These are phyloP conservation scores for Sinonovacula constricta DNA, from an alignment of 1,140 invertebrate species.

Conservation along the genomic window DNA sequence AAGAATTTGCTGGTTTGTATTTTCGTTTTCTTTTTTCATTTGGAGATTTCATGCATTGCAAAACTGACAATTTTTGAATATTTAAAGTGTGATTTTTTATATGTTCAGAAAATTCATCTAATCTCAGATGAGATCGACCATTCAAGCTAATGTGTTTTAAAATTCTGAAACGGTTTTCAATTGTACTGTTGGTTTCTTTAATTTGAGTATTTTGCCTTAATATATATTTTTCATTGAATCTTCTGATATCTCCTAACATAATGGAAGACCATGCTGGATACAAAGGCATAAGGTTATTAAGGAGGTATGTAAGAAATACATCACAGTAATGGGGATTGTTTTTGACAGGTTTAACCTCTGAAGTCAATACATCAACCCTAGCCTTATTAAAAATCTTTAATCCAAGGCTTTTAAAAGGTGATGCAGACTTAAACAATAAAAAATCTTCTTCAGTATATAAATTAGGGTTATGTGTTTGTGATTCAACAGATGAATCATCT, in stretches of 20 bases:
- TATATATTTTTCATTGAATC: neutral
- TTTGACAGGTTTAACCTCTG: neutral
- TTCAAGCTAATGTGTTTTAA: too few species aligned
- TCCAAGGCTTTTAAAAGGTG: neutral
- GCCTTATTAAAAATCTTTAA: neutral
- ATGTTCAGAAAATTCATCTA: too few species aligned
- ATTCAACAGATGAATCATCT: neutral
- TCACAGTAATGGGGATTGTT: too few species aligned
- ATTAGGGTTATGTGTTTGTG: neutral
- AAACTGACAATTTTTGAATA: slow-evolving; percentile 1
- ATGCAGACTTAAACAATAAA: neutral
- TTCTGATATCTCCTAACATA: neutral
- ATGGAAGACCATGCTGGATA: neutral
- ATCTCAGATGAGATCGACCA: too few species aligned
- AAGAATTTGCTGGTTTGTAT: too few species aligned
- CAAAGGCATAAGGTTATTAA: neutral
- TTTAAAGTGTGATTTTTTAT: neutral
- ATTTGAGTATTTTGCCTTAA: too few species aligned
- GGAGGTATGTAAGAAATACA: neutral
- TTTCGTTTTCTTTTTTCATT: neutral
- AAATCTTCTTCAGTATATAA: slow-evolving; percentile 7
- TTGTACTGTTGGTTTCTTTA: slow-evolving; percentile 1
- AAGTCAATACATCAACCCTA: neutral
- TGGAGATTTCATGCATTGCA: slow-evolving; percentile 6
- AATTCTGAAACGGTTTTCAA: too few species aligned